phyloP scores from a whole-genome alignment of 2,797 vertebrate genomes.

The Clarias pachynema region DNA sequence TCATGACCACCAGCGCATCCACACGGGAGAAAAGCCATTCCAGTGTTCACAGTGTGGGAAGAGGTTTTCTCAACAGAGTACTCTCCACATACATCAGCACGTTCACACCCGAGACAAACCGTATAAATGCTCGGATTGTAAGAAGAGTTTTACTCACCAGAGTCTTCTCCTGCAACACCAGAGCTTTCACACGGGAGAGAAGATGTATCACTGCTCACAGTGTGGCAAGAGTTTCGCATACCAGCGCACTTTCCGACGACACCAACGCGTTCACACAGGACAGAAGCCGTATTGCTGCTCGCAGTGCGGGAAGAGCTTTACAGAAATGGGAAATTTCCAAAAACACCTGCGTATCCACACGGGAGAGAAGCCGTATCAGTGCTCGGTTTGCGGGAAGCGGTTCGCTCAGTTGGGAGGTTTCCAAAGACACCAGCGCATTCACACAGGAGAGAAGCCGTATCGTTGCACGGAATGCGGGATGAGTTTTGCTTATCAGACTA shows the following conservation, averaged over 20 bases:
- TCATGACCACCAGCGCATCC: slow-evolving; percentile 28
- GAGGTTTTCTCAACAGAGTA: slow-evolving; percentile 29
- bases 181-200: slow-evolving; percentile 29
- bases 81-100: slow-evolving; percentile 29
- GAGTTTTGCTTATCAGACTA: slow-evolving; percentile 31
- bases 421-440: slow-evolving; percentile 27
- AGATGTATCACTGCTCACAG: slow-evolving; percentile 23
- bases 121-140: slow-evolving; percentile 14
- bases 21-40: slow-evolving; percentile 17
- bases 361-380: slow-evolving; percentile 14
- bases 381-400: slow-evolving; percentile 16
- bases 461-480: slow-evolving; percentile 11
- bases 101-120: slow-evolving; percentile 26
- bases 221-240: slow-evolving; percentile 26
- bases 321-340: slow-evolving; percentile 23
- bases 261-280: slow-evolving; percentile 15
- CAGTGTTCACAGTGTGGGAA: slow-evolving; percentile 28
- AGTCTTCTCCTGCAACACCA: slow-evolving; percentile 24
- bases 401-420: slow-evolving; percentile 20
- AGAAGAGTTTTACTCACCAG: slow-evolving; percentile 32
- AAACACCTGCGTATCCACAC: slow-evolving; percentile 30
- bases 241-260: slow-evolving; percentile 4
- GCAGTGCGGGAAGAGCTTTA: slow-evolving; percentile 19
- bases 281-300: slow-evolving; percentile 28
- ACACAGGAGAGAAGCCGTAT: slow-evolving; percentile 24